phyloP scores from a whole-genome alignment of 2,888 invertebrate genomes.

The Callosobruchus maculatus region DNA sequence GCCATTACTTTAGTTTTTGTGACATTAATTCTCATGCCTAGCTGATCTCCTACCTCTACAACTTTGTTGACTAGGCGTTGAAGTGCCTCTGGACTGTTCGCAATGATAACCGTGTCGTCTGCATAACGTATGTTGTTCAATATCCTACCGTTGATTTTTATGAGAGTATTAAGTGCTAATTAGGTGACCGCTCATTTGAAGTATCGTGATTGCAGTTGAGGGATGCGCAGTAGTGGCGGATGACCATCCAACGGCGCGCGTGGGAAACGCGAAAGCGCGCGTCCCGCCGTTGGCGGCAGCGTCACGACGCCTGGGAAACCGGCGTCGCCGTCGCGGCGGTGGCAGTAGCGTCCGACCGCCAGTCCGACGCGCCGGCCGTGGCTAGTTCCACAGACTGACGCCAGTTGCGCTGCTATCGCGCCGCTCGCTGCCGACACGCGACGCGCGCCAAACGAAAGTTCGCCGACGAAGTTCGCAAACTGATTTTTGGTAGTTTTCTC shows the following conservation, averaged over 20 bases:
- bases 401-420: constrained; percentile 33
- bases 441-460: constrained; percentile 2
- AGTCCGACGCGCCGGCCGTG: constrained; percentile 36
- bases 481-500: neutral
- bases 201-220: neutral
- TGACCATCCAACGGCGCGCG: neutral
- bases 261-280: neutral
- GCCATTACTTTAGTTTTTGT: too few species aligned
- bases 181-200: neutral
- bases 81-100: too few species aligned
- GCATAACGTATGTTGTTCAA: too few species aligned
- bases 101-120: too few species aligned
- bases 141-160: neutral
- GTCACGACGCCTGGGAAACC: constrained; percentile 19
- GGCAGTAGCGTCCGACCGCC: constrained; percentile 37
- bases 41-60: too few species aligned
- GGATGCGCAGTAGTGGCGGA: neutral
- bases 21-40: too few species aligned
- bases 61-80: too few species aligned
- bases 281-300: constrained; percentile 3
- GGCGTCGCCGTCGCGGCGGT: constrained; percentile 25
- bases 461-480: neutral
- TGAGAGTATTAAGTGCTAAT: neutral
- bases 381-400: constrained; percentile 38
- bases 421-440: neutral